phyloP scores from a whole-genome alignment of 2,888 invertebrate genomes.

The Serrognathus titanus region DNA sequence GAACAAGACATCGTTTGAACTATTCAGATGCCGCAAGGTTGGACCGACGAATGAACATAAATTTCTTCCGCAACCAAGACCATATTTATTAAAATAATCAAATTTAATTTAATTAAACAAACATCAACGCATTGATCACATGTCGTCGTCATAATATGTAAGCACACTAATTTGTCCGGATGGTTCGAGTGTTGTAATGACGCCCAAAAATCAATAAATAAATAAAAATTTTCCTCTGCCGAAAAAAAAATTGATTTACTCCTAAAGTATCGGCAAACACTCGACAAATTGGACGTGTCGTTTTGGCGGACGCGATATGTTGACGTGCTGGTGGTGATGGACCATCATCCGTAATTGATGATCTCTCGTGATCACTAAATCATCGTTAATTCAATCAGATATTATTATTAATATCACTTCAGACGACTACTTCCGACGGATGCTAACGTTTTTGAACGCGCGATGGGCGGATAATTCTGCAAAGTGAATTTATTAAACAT shows the following conservation, averaged over 20 bases:
- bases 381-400: constrained; percentile 32
- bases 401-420: constrained; percentile 29
- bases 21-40: no score
- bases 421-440: constrained; percentile 33
- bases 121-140: no score
- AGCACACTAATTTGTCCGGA: no score
- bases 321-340: constrained; percentile 22
- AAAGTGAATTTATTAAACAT: not conserved
- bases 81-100: no score
- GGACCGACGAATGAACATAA: no score
- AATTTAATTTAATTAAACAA: no score
- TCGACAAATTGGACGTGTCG: not conserved
- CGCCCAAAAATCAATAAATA: not conserved
- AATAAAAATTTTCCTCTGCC: not conserved
- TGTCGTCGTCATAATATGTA: no score
- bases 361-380: constrained; percentile 26
- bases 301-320: not conserved
- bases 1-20: not conserved
- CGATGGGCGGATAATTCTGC: not conserved
- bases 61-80: no score
- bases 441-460: constrained; percentile 9
- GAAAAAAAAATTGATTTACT: not conserved
- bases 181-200: not conserved
- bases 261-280: constrained; percentile 1
- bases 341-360: constrained; percentile 23